These are phyloP conservation scores for Xanthorhoe spadicearia DNA, from an alignment of 2,888 invertebrate species.

Conservation along the genomic window DNA sequence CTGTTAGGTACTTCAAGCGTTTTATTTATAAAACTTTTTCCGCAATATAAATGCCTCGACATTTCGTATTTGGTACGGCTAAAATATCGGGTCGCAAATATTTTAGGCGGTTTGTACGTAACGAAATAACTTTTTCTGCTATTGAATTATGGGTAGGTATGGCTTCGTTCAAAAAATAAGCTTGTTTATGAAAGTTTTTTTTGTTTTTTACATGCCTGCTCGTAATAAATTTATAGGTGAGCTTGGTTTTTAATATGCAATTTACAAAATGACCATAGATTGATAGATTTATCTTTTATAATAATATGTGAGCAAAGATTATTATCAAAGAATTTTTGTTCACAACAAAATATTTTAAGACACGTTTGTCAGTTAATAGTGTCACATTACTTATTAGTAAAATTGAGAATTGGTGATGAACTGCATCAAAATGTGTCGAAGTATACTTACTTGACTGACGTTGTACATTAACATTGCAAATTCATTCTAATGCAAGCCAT, in stretches of 20 bases:
- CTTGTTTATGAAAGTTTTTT: not conserved
- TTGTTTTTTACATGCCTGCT: not conserved
- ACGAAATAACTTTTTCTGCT: conserved; percentile 14
- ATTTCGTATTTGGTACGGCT: conserved; percentile 61
- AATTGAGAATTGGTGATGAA: too few relatives aligned
- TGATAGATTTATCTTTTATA: too few relatives aligned
- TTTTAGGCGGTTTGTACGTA: conserved; percentile 35
- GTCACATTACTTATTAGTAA: too few relatives aligned
- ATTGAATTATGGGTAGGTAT: not conserved
- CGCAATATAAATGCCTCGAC: conserved; percentile 66
- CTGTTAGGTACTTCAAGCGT: conserved; percentile 48
- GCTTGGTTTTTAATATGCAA: not conserved
- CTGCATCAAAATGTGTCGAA: too few relatives aligned
- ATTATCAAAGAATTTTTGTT: too few relatives aligned
- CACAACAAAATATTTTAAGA: too few relatives aligned
- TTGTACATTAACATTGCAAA: too few relatives aligned
- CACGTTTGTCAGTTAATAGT: too few relatives aligned
- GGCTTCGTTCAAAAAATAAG: not conserved
- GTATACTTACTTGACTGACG: too few relatives aligned
- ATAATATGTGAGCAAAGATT: too few relatives aligned
- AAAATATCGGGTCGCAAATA: conserved; percentile 59
- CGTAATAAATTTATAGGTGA: too few relatives aligned
- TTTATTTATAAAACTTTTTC: conserved; percentile 61
- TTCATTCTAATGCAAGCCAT: too few relatives aligned
- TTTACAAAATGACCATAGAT: not conserved